Evolutionary conservation across 92 coral and sea anemone genomes (phyloP), one percentile per base, ranked within the genome.

Genomic region (Epizoanthus fatuus): DNA sequence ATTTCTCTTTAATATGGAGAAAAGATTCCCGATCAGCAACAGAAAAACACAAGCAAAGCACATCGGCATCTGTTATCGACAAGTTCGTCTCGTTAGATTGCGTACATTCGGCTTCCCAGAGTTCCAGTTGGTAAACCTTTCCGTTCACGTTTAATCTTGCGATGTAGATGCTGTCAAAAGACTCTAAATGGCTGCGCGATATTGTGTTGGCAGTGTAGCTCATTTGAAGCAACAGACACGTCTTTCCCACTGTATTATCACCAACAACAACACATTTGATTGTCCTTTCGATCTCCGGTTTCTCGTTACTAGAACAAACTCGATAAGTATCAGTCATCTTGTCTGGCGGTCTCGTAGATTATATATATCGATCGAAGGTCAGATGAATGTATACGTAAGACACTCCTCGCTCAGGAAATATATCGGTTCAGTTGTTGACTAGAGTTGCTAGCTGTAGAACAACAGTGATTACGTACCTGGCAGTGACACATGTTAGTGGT

Each of bases 181-280:
- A 95, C 53, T 95, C 96, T 2, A 90, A 79, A 44, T 95, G 95
- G 69, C 91, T 95, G 11, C 93, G 86, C 13, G 95, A 87, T 74
- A 95, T 91, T 11, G 94, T 95, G 73, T 95, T 95, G 11, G 95
- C 91, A 72, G 90, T 95, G 81, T 95, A 95, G 78, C 98, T 90
- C 79, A 95, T 87, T 77, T 95, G 98, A 51, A 95, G 89, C 16
- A 95, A 85, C 20, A 95, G 89, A 75, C 98, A 95, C 20, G 98
- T 95, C 69, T 95, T 95, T 0, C 98, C 98, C 14, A 88, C 95
- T 14, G 80, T 70, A 63, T 68, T 87, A 69, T 95, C 98, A 3
- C 98, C 98, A 25, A 95, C 87, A 67, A 95, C 81, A 56, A 92
- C 94, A 35, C 95, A 93, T 65, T 92, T 92, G 29, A 95, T 80